phyloP scores from a whole-genome alignment of 2,888 invertebrate species.

The Sclerodermus sp. region DNA sequence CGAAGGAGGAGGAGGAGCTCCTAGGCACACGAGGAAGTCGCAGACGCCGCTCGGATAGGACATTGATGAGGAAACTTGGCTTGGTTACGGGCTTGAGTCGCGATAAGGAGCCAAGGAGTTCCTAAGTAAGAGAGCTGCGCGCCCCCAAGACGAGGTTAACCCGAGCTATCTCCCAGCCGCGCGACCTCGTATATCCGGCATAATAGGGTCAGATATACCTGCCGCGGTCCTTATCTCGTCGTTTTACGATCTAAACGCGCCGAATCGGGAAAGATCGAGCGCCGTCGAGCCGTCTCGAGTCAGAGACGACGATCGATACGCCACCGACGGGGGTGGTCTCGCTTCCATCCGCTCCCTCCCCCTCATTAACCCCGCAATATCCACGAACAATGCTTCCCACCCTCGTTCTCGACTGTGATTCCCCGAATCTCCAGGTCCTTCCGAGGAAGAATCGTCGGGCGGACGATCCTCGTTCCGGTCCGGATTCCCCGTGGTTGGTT shows the following conservation, averaged over 20 bases:
- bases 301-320: no score
- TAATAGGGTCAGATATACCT: constrained; percentile 29
- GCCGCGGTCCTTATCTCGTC: constrained; percentile 37
- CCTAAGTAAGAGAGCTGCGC: constrained; percentile 27
- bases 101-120: constrained; percentile 48
- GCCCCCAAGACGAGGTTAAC: constrained; percentile 27
- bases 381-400: no score
- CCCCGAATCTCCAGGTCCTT: no score
- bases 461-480: no score
- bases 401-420: no score
- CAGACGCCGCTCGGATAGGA: constrained; percentile 42
- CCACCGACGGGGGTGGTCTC: no score
- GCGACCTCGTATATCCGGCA: constrained; percentile 39
- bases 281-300: no score
- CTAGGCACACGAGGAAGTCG: constrained; percentile 28
- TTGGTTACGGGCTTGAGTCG: constrained; percentile 39
- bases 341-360: no score
- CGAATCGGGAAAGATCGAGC: constrained; percentile 36
- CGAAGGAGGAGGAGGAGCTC: constrained; percentile 1
- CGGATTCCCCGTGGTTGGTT: no score
- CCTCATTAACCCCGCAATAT: no score
- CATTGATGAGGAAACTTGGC: constrained; percentile 54
- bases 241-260: constrained; percentile 39
- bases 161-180: constrained; percentile 39
- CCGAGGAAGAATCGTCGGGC: no score